Evolutionary conservation across 1,140 invertebrate species (phyloP), one percentile per base, ranked within the genome.

Genomic region (Lasaia peninsularis): DNA sequence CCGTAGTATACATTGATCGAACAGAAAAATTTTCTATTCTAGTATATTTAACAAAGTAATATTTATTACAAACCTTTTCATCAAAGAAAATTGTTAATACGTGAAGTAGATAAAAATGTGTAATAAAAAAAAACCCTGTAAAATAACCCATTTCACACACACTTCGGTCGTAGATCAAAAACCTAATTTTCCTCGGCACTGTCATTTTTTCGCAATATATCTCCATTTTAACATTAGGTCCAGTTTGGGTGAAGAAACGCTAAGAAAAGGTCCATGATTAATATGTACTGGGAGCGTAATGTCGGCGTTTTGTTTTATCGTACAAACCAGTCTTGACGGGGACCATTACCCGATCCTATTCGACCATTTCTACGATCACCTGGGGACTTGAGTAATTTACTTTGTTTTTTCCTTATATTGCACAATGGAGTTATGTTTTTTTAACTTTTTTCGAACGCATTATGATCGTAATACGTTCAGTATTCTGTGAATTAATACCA

Each of bases 241-340:
- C 44, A 21, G 44, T 60, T 60, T 37, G 54, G 12, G 18, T 21
- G 54, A 63, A 33, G 58, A 67, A 67, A 63, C 24, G 49, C 52
- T 21, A 56, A 65, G 63, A 66, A 66, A 71, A 52, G 69, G 69
- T 67, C 69, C 65, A 65, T 70, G 75, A 80, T 76, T 77, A 78
- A 74, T 80, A 73, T 63, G 67, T 64, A 70, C 67, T 63, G 49
- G 37, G 59, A 12, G 58, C 56, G 64, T 71, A 77, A 77, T 69
- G 65, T 69, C 52, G 49, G 61, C 70, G 68, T 79, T 80, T 78
- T 78, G 76, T 81, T 78, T 76, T 74, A 74, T 73, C 68, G 66
- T 60, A 70, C 65, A 77, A 77, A 79, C 61, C 67, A 73, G 71
- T 72, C 78, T 75, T 81, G 76, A 79, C 76, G 75, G 70, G 73